Evolutionary conservation across 2,113 vertebrate genomes (phyloP), one percentile per base, ranked within the genome.

Genomic region (Terrapene triunguis): DNA sequence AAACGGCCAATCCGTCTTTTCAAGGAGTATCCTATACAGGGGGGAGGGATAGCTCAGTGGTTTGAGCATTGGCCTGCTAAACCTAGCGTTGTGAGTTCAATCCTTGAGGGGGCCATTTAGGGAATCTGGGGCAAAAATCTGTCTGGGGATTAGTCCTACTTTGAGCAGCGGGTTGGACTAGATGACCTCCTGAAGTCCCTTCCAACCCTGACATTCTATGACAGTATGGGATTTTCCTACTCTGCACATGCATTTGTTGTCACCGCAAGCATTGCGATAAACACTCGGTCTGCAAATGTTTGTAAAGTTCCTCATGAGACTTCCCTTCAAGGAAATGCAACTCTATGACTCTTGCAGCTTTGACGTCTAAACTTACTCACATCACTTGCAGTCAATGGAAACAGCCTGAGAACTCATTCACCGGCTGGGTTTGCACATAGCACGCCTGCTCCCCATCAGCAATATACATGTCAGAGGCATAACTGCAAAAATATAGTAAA

Each of bases 401-500:
- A 42, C 82, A 72, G 69, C 42, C 42, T 27, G 44, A 19, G 84
- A 95, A 90, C n/a, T 80, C 48, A 76, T 25, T 85, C 62, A 89
- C 14, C 38, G 25, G 5, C 27, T 69, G 35, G 62, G 32, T 80
- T 89, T 91, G 74, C 85, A 17, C 59, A 53, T 14, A 72, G 44
- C 42, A 25, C 90, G 85, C 74, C 2, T 47, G 74, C 4, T 91
- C 74, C 53, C 79, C 65, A 83, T 82, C 84, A 95, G 80, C 51
- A 0, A 0, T 82, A 89, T 24, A 50, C 1, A 4, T 16, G 32
- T 53, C 84, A 84, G 53, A 89, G 89, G 92, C 48, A 91, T 55
- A 96, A 97, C 83, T 3, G 50, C n/a, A 54, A 85, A 91, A 69
- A 69, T 29, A 65, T 27, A 65, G 62, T 44, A 81, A 89, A 93